Evolutionary conservation across 2,113 vertebrate species (phyloP).

Genomic region (Phylloscopus whistleri): DNA sequence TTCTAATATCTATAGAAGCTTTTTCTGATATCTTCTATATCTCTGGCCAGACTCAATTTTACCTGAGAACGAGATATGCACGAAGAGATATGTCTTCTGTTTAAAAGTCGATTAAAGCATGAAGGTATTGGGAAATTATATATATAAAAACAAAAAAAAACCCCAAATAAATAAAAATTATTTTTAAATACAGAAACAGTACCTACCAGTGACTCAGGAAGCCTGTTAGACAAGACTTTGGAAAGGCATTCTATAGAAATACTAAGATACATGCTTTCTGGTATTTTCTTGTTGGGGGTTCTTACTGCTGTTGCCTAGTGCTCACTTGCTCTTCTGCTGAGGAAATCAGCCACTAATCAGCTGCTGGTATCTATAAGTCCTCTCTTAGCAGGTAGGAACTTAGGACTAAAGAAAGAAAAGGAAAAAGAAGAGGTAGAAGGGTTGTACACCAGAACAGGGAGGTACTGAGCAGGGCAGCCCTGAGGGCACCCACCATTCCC

Average conservation of each 20-base stretch:
- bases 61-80: not conserved
- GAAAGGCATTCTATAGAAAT: not conserved
- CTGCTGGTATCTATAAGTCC: not conserved
- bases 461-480: not conserved
- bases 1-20: not conserved
- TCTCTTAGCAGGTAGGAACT: not conserved
- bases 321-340: not conserved
- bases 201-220: not conserved
- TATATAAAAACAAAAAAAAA: not conserved
- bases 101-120: not conserved
- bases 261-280: fast-evolving
- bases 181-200: not conserved
- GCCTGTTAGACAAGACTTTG: not conserved
- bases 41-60: not conserved
- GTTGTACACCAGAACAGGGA: not conserved
- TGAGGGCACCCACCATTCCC: not conserved
- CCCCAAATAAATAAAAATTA: fast-evolving
- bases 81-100: not conserved
- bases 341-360: not conserved
- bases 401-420: not conserved
- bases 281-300: not conserved
- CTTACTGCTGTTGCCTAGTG: not conserved
- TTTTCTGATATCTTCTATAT: not conserved
- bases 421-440: not conserved
- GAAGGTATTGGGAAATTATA: not conserved